A percentile compares a stretch with the other conserved stretches of the same genome.
These are phyloP conservation scores for Adrianichthys oophorus DNA, from an alignment of 2,797 vertebrate genomes.

Conservation along the genomic window DNA sequence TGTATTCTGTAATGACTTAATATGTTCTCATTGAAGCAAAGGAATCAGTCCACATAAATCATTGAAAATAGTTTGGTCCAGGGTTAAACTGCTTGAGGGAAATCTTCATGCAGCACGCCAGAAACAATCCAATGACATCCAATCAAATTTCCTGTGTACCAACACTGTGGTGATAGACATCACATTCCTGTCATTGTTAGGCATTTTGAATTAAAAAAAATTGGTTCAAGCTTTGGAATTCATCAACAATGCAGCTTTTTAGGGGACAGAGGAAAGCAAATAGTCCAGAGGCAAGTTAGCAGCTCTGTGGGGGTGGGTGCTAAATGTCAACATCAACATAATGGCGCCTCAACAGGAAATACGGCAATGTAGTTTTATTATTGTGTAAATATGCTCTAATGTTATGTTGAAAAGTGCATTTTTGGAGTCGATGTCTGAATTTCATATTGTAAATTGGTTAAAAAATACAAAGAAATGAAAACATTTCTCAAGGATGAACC, in stretches of 20 bases:
- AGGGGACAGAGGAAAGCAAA: slow-evolving; percentile 19
- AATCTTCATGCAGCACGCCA: slow-evolving; percentile 5
- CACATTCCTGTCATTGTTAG: slow-evolving; percentile 53
- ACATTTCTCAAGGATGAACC: too few species aligned
- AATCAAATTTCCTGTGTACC: slow-evolving; percentile 34
- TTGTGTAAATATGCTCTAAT: too few species aligned
- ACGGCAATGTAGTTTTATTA: neutral
- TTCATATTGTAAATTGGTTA: too few species aligned
- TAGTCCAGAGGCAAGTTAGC: too few species aligned
- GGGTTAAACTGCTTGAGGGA: slow-evolving; percentile 20
- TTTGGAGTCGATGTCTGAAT: too few species aligned
- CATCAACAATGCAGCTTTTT: slow-evolving; percentile 36
- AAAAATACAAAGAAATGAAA: too few species aligned
- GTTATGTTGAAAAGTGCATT: too few species aligned
- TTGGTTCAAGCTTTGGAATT: slow-evolving; percentile 20
- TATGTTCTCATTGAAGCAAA: too few species aligned
- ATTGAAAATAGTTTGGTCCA: neutral
- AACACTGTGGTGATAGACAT: slow-evolving; percentile 32
- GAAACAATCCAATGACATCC: slow-evolving; percentile 25
- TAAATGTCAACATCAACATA: slow-evolving; percentile 2
- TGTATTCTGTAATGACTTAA: too few species aligned
- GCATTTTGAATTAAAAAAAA: slow-evolving; percentile 12
- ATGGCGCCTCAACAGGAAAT: neutral
- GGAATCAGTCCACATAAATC: slow-evolving; percentile 2
- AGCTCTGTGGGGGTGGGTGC: slow-evolving; percentile 4